Evolutionary conservation across 2,888 invertebrate species (phyloP).

Genomic region (Sisyra terminalis): DNA sequence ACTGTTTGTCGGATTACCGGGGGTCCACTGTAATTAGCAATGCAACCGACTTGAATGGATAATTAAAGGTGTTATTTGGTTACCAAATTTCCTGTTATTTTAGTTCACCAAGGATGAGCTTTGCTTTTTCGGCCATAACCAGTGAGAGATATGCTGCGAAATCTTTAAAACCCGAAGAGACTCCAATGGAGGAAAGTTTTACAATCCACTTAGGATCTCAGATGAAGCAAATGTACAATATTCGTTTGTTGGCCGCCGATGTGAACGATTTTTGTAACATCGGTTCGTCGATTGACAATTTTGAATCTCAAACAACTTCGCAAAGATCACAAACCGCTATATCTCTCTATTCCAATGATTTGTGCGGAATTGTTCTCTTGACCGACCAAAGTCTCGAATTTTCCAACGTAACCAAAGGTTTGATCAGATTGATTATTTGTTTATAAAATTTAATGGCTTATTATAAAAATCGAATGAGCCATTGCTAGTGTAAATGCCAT

Average conservation of each 20-base stretch:
- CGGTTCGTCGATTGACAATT: slow-evolving; percentile 6
- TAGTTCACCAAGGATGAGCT: slow-evolving; percentile 11
- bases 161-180: slow-evolving; percentile 20
- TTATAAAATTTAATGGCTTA: too few species aligned
- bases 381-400: slow-evolving; percentile 36
- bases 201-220: slow-evolving; percentile 96
- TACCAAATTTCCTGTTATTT: too few species aligned
- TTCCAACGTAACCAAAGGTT: slow-evolving; percentile 23
- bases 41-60: too few species aligned
- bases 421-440: not conserved
- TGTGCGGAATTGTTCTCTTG: slow-evolving; percentile 75
- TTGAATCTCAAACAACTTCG: slow-evolving; percentile 43
- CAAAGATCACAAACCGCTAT: slow-evolving; percentile 84
- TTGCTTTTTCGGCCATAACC: slow-evolving; percentile 13
- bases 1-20: too few species aligned
- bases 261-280: slow-evolving; percentile 62
- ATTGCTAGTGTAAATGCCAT: too few species aligned
- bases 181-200: slow-evolving; percentile 77
- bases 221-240: slow-evolving; percentile 96
- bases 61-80: too few species aligned
- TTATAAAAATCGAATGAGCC: too few species aligned
- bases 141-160: slow-evolving; percentile 21
- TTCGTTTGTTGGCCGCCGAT: slow-evolving; percentile 75
- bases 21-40: too few species aligned
- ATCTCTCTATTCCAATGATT: slow-evolving; percentile 80